phyloP scores from a whole-genome alignment of 2,888 invertebrate species.

The Erebia epiphron region DNA sequence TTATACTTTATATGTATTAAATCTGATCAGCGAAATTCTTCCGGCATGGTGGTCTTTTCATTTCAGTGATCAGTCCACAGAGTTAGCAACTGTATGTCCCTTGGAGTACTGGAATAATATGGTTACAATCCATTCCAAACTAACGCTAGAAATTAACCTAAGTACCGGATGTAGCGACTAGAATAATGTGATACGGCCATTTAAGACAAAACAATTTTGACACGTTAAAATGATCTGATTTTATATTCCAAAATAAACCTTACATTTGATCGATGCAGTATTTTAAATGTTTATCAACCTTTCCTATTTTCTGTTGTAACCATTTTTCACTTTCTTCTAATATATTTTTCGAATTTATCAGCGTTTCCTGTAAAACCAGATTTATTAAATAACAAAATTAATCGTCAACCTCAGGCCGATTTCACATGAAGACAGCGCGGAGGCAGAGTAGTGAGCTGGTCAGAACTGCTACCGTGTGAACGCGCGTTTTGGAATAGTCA shows the following conservation, averaged over 20 bases:
- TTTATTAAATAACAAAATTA: neutral
- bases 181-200: slow-evolving; percentile 2
- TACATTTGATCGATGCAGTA: slow-evolving; percentile 70
- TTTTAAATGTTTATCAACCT: slow-evolving; percentile 64
- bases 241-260: slow-evolving; percentile 44
- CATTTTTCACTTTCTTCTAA: slow-evolving; percentile 64
- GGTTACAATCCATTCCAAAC: neutral
- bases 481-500: no score
- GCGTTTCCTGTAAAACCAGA: slow-evolving; percentile 50
- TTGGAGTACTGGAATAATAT: neutral
- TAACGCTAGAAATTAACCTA: neutral
- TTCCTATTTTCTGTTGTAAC: slow-evolving; percentile 58
- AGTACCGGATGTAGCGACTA: neutral
- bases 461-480: no score
- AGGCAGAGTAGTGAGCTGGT: no score
- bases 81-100: neutral
- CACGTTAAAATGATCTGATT: slow-evolving; percentile 47
- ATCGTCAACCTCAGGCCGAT: neutral
- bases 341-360: slow-evolving; percentile 52
- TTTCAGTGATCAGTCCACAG: neutral
- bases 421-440: no score
- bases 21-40: no score
- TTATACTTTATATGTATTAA: no score
- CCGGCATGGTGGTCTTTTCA: no score
- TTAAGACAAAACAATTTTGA: slow-evolving; percentile 23